Conservation (phyloP, 2,797 vertebrate species). For the Lacerta viridis region DNA sequence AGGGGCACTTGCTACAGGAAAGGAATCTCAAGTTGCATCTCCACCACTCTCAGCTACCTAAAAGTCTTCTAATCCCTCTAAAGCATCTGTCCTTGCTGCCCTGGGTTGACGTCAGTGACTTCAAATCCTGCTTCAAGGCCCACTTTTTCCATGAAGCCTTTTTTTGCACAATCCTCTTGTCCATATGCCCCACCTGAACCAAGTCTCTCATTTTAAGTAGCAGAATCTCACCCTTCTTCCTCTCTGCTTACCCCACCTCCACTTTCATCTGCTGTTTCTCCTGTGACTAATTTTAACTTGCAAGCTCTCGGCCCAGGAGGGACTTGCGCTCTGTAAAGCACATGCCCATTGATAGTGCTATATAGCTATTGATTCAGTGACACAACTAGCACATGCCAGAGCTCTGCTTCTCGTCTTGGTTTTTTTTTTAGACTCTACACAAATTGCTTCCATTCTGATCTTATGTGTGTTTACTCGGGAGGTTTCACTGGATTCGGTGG, state of each 20-base stretch:
- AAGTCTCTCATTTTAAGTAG: neutral
- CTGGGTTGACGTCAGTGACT: neutral
- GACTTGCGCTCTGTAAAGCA: neutral
- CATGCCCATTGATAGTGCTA: neutral
- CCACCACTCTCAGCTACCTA: neutral
- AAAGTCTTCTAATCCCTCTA: neutral
- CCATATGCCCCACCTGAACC: neutral
- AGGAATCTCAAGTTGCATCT: neutral
- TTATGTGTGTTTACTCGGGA: no score
- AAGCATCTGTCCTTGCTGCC: neutral
- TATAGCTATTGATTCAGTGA: neutral
- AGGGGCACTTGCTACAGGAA: neutral
- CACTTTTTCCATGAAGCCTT: no score
- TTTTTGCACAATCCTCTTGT: neutral
- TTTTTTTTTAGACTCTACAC: no score
- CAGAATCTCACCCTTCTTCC: neutral
- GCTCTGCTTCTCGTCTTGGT: neutral
- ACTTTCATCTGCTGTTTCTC: neutral
- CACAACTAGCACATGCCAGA: neutral
- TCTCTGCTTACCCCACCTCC: neutral
- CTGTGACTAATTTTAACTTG: neutral
- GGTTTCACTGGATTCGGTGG: no score
- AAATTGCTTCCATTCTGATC: neutral
- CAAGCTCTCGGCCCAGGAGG: neutral
- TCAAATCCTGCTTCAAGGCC: neutral